Conservation (phyloP, 30 jellyfish, hydroid and myxozoan genomes). For the Sanderia malayensis region DNA sequence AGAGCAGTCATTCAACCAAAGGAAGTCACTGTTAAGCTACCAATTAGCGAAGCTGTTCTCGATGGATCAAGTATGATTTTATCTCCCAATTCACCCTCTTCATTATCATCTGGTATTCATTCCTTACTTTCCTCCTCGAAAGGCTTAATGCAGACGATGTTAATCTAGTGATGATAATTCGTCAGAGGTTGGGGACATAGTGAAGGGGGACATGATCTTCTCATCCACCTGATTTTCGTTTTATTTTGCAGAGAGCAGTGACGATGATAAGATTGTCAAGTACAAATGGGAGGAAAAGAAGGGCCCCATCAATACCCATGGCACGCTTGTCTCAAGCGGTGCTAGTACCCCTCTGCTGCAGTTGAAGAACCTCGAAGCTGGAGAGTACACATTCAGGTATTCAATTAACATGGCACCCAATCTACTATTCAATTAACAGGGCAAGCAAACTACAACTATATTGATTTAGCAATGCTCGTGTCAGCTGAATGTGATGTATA, state of each 20-base stretch:
- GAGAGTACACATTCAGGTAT: conserved; percentile 86
- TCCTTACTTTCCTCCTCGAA: too few relatives aligned
- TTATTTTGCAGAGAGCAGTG: conserved; percentile 64
- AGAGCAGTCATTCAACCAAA: conserved; percentile 94
- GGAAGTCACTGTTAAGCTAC: conserved; percentile 85
- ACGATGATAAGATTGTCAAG: conserved; percentile 87
- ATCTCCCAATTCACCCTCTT: too few relatives aligned
- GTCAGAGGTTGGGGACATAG: too few relatives aligned
- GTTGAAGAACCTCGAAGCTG: conserved; percentile 82
- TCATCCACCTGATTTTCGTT: neutral
- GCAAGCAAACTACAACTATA: too few relatives aligned
- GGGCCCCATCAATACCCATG: conserved; percentile 79
- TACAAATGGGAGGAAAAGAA: conserved; percentile 95
- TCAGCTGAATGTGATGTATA: too few relatives aligned
- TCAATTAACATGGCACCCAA: too few relatives aligned
- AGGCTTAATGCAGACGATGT: too few relatives aligned
- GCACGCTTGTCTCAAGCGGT: conserved; percentile 49
- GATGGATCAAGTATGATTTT: conserved; percentile 97
- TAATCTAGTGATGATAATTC: too few relatives aligned
- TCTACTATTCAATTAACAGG: too few relatives aligned
- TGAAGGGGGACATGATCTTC: too few relatives aligned
- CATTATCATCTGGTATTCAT: too few relatives aligned
- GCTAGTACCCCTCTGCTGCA: conserved; percentile 71
- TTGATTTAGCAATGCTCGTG: too few relatives aligned
- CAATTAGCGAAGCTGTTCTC: conserved; percentile 79